A percentile compares a stretch with the other conserved stretches of the same genome.
Conservation (phyloP, 30 jellyfish, hydroid and myxozoan genomes). For the Phacellophora camtschatica region DNA sequence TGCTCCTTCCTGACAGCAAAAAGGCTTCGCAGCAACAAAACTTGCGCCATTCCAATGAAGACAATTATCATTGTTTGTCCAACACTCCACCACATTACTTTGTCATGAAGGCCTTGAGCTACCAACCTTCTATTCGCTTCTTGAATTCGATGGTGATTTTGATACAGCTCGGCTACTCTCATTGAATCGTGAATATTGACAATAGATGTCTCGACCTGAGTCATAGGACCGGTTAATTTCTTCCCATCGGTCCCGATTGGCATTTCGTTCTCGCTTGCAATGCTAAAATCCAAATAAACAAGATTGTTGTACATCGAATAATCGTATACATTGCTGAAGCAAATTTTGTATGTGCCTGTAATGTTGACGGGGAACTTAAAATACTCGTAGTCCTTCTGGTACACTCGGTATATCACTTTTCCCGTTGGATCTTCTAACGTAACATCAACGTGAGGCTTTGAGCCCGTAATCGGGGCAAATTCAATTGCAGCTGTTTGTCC, state of each 20-base stretch:
- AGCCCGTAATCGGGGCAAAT: conserved; percentile 98
- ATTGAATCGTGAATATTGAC: conserved; percentile 92
- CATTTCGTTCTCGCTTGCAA: conserved; percentile 71
- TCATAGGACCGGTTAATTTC: conserved; percentile 65
- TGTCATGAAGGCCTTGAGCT: conserved; percentile 78
- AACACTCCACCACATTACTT: conserved; percentile 94
- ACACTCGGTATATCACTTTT: conserved; percentile 75
- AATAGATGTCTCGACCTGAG: conserved; percentile 91
- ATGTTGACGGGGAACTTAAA: conserved; percentile 74
- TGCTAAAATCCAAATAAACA: conserved; percentile 85
- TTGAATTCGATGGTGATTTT: conserved; percentile 94
- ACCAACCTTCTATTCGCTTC: conserved; percentile 91
- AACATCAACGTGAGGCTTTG: conserved; percentile 96
- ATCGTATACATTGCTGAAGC: conserved; percentile 94
- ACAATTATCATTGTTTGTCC: conserved; percentile 82
- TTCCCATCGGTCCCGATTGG: conserved; percentile 63
- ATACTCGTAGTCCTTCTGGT: conserved; percentile 82
- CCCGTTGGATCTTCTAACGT: conserved; percentile 94
- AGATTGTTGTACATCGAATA: conserved; percentile 87
- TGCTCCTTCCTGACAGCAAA: conserved; percentile 89
- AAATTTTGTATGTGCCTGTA: conserved; percentile 94
- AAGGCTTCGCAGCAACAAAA: conserved; percentile 74
- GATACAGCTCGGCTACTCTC: conserved; percentile 93
- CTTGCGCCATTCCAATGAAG: conserved; percentile 76
- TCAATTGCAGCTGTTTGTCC: conserved; percentile 82